A percentile compares a stretch with the other conserved stretches of the same genome.
These are phyloP conservation scores for Symphodus melops DNA, from an alignment of 2,113 vertebrate species.

Conservation along the genomic window DNA sequence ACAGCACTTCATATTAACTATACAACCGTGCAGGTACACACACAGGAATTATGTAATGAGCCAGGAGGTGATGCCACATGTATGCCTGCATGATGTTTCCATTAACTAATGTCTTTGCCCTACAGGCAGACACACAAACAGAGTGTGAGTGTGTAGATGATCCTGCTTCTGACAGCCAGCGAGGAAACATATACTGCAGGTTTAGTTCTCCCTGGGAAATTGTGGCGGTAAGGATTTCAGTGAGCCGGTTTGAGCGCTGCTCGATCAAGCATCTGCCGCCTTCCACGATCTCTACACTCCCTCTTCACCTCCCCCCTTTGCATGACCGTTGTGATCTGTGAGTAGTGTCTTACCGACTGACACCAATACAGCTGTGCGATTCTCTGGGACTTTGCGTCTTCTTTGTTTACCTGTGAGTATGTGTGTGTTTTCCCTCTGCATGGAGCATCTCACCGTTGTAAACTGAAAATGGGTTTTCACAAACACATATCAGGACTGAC, in stretches of 20 bases:
- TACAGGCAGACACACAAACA: slow-evolving; percentile 42
- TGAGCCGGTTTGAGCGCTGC: slow-evolving; percentile 61
- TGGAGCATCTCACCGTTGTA: slow-evolving; percentile 50
- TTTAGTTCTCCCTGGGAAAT: slow-evolving; percentile 77
- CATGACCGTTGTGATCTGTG: slow-evolving; percentile 38
- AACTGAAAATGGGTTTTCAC: slow-evolving; percentile 76
- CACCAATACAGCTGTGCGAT: slow-evolving; percentile 56
- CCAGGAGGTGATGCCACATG: slow-evolving; percentile 18
- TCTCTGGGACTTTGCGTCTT: slow-evolving; percentile 10
- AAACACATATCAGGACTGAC: slow-evolving; percentile 73
- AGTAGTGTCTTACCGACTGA: slow-evolving; percentile 66
- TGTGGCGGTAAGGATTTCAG: slow-evolving; percentile 73
- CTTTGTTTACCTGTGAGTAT: background rate
- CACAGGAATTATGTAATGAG: slow-evolving; percentile 59
- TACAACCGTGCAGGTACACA: slow-evolving; percentile 15
- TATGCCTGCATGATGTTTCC: background rate
- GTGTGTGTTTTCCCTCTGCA: slow-evolving; percentile 10
- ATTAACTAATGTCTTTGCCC: background rate
- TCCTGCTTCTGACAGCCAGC: slow-evolving; percentile 60
- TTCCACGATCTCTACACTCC: slow-evolving; percentile 55
- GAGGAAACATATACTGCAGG: slow-evolving; percentile 71
- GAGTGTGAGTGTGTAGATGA: slow-evolving; percentile 65
- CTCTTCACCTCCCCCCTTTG: slow-evolving; percentile 19
- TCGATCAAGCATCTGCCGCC: slow-evolving; percentile 55
- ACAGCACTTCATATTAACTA: slow-evolving; percentile 41